phyloP scores from a whole-genome alignment of 37 sponge, comb jelly and placozoan genomes.

The Oscarella lobularis region DNA sequence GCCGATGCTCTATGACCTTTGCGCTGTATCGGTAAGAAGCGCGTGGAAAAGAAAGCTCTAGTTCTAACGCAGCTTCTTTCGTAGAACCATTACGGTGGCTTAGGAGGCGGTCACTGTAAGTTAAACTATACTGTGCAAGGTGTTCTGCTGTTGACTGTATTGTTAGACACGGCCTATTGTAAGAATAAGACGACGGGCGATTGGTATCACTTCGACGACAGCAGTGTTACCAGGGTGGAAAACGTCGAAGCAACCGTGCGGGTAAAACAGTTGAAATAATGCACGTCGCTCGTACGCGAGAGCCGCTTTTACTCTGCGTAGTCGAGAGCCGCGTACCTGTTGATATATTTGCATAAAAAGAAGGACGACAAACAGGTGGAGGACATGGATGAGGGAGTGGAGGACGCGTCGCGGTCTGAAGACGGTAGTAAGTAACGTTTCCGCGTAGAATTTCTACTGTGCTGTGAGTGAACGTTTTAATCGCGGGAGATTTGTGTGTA shows the following conservation, averaged over 20 bases:
- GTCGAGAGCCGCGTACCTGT: not conserved
- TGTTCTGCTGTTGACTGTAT: not conserved
- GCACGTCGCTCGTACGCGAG: not conserved
- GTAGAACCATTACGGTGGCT: slow-evolving; percentile 86
- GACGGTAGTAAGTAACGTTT: too few species aligned
- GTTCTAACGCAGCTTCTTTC: too few species aligned
- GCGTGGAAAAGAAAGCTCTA: too few species aligned
- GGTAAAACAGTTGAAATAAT: too few species aligned
- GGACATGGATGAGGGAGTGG: too few species aligned
- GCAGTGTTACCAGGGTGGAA: slow-evolving; percentile 54
- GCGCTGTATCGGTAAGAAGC: slow-evolving; percentile 79
- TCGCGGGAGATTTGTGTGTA: too few species aligned
- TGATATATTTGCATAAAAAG: not conserved
- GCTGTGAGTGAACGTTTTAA: too few species aligned
- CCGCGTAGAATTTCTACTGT: too few species aligned
- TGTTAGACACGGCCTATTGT: slow-evolving; percentile 73
- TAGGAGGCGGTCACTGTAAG: slow-evolving; percentile 97
- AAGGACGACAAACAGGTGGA: too few species aligned
- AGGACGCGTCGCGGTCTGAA: too few species aligned
- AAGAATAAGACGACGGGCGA: slow-evolving; percentile 58
- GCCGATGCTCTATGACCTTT: slow-evolving; percentile 61
- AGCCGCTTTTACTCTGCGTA: not conserved
- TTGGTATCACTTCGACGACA: slow-evolving; percentile 91
- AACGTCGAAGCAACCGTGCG: too few species aligned
- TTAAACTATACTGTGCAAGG: not conserved